phyloP scores from a whole-genome alignment of 2,888 invertebrate genomes.

The Allophyes oxyacanthae region DNA sequence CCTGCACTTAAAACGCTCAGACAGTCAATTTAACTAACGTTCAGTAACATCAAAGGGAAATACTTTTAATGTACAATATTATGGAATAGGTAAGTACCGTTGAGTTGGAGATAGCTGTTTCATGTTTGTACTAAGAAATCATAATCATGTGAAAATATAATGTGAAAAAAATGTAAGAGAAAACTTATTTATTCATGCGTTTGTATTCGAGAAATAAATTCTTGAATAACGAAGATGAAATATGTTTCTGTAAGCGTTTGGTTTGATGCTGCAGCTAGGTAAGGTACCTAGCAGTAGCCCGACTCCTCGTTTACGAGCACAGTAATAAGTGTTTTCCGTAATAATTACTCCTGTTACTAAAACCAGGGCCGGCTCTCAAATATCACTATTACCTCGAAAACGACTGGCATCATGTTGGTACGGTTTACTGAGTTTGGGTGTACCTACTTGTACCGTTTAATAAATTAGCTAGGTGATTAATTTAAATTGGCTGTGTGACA shows the following conservation, averaged over 20 bases:
- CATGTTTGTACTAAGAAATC: not conserved
- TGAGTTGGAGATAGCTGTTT: not conserved
- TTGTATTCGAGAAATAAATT: too few species aligned
- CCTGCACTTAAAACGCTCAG: slow-evolving; percentile 4
- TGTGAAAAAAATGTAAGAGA: not conserved
- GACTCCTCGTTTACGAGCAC: slow-evolving; percentile 7
- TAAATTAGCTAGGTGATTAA: too few species aligned
- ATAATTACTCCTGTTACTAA: slow-evolving; percentile 28
- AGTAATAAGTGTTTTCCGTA: slow-evolving; percentile 38
- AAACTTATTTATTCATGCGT: too few species aligned
- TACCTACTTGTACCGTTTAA: too few species aligned
- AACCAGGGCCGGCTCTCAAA: slow-evolving; percentile 29
- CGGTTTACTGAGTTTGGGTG: not conserved
- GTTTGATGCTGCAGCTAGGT: too few species aligned
- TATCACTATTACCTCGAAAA: too few species aligned
- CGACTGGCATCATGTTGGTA: not conserved
- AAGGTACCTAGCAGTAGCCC: slow-evolving; percentile 1
- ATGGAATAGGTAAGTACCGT: slow-evolving; percentile 10
- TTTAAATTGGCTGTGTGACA: too few species aligned
- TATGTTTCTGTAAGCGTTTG: too few species aligned
- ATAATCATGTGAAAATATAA: too few species aligned
- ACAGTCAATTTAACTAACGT: slow-evolving; percentile 20
- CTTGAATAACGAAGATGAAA: too few species aligned
- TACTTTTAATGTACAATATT: slow-evolving; percentile 18
- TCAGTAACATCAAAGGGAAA: slow-evolving; percentile 34